These are phyloP conservation scores for Geotrupes spiniger DNA, from an alignment of 2,888 invertebrate species.

Conservation along the genomic window DNA sequence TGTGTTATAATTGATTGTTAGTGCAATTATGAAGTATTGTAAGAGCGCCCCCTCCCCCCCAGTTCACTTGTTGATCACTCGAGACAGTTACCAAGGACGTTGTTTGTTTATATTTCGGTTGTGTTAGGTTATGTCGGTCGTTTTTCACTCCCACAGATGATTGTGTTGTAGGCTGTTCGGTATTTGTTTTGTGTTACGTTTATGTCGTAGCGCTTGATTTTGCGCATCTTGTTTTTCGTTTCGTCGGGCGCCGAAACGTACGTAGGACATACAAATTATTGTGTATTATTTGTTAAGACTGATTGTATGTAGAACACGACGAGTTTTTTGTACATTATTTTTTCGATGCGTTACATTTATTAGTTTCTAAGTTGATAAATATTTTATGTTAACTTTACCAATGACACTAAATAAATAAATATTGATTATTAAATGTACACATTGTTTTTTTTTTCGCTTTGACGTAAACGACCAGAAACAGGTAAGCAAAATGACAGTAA, in stretches of 20 bases:
- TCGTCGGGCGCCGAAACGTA: constrained; percentile 22
- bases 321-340: constrained; percentile 33
- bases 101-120: constrained; percentile 21
- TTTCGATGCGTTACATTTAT: constrained; percentile 27
- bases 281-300: constrained; percentile 48
- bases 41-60: too few species aligned
- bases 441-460: constrained; percentile 12
- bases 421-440: constrained; percentile 40
- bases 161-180: background rate
- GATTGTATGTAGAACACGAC: constrained; percentile 32
- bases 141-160: background rate
- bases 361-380: constrained; percentile 34
- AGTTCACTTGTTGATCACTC: constrained; percentile 14
- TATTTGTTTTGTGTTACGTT: constrained; percentile 6
- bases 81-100: constrained; percentile 34
- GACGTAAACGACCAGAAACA: too few species aligned
- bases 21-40: constrained; percentile 24
- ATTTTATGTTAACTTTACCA: constrained; percentile 41
- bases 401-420: constrained; percentile 43
- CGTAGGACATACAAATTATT: constrained; percentile 31
- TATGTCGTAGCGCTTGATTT: constrained; percentile 2
- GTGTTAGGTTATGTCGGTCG: background rate
- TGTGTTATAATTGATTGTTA: constrained; percentile 23
- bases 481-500: too few species aligned
- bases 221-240: constrained; percentile 10